These are phyloP conservation scores for Lutjanus campechanus DNA, from an alignment of 2,797 vertebrate genomes.

Conservation along the genomic window DNA sequence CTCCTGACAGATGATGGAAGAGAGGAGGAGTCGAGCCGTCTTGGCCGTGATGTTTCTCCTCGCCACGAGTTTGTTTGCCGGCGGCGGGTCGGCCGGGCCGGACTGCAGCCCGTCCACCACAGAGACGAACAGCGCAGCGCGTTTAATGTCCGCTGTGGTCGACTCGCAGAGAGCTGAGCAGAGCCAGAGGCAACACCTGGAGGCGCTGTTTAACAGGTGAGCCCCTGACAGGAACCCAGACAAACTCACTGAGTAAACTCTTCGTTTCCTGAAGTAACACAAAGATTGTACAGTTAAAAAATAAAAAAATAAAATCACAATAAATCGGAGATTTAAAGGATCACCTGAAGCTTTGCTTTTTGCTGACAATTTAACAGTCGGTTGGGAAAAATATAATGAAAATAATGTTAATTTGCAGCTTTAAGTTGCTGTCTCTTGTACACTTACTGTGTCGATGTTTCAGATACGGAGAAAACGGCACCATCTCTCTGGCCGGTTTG, in stretches of 20 bases:
- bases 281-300: too few relatives aligned
- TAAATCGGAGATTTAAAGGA: too few relatives aligned
- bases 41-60: slow-evolving; percentile 45
- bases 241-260: too few relatives aligned
- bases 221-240: neutral
- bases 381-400: too few relatives aligned
- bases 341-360: too few relatives aligned
- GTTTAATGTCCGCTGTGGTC: slow-evolving; percentile 72
- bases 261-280: too few relatives aligned
- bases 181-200: slow-evolving; percentile 88
- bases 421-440: too few relatives aligned
- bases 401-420: too few relatives aligned
- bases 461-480: slow-evolving; percentile 95
- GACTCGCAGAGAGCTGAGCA: slow-evolving; percentile 85
- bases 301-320: too few relatives aligned
- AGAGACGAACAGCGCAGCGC: neutral
- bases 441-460: too few relatives aligned
- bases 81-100: neutral
- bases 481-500: slow-evolving; percentile 90
- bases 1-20: slow-evolving; percentile 26
- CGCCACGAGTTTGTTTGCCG: neutral
- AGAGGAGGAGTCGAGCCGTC: neutral
- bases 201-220: slow-evolving; percentile 92
- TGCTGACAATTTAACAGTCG: too few relatives aligned
- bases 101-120: slow-evolving; percentile 52